Evolutionary conservation across 1,140 invertebrate species (phyloP).

Genomic region (Andrena cerasifolii): DNA sequence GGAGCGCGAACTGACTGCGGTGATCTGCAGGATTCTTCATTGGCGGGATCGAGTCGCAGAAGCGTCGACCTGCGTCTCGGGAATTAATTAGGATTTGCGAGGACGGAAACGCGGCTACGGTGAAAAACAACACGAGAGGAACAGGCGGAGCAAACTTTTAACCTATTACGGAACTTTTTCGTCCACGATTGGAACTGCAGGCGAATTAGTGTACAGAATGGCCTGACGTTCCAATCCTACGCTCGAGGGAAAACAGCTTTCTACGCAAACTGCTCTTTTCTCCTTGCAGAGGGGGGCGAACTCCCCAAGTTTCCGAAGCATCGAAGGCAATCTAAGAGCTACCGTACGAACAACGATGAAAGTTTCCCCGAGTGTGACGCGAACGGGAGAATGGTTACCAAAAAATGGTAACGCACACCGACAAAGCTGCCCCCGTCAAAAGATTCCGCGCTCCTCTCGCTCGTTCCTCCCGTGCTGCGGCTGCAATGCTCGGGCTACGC

Average conservation of each 20-base stretch:
- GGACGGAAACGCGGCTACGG: background rate
- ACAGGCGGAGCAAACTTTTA: background rate
- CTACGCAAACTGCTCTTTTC: background rate
- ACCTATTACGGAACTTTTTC: background rate
- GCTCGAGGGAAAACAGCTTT: background rate
- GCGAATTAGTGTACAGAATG: conserved; percentile 23
- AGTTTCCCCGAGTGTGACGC: background rate
- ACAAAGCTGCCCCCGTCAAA: too few relatives aligned
- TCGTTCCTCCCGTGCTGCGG: background rate
- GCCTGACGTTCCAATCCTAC: background rate
- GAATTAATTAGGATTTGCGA: too few relatives aligned
- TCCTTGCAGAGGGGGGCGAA: background rate
- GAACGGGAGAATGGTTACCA: background rate
- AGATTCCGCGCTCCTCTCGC: too few relatives aligned
- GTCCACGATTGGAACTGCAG: conserved; percentile 7
- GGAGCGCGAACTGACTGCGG: too few relatives aligned
- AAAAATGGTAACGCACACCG: too few relatives aligned
- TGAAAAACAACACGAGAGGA: too few relatives aligned
- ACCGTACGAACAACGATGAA: background rate
- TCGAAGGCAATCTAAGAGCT: too few relatives aligned
- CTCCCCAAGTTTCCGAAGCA: background rate
- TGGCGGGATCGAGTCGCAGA: too few relatives aligned
- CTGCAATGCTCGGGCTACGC: background rate
- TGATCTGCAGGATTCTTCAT: too few relatives aligned
- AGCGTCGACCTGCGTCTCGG: too few relatives aligned